Conservation (phyloP, 2,888 invertebrate genomes). For the Drosophila cracens region DNA sequence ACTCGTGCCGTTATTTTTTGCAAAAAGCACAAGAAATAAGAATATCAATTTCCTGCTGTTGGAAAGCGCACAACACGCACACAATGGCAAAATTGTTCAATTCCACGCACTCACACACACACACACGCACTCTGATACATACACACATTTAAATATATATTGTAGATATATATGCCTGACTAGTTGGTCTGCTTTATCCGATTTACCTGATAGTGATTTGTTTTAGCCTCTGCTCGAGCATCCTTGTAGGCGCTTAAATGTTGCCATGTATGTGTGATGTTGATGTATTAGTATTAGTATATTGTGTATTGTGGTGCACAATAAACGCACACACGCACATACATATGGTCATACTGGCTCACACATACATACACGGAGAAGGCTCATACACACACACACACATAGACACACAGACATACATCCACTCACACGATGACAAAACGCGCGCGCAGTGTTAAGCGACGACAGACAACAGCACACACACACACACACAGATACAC, state of each 20-base stretch:
- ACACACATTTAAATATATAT: slow-evolving; percentile 18
- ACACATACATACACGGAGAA: slow-evolving; percentile 24
- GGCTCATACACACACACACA: slow-evolving; percentile 36
- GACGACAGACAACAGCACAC: slow-evolving; percentile 71
- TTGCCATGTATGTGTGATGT: slow-evolving; percentile 40
- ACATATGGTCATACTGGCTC: slow-evolving; percentile 65
- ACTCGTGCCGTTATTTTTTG: slow-evolving; percentile 60
- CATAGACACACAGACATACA: slow-evolving; percentile 15
- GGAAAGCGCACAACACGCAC: slow-evolving; percentile 64
- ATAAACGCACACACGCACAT: slow-evolving; percentile 42
- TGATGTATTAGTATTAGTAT: slow-evolving; percentile 34
- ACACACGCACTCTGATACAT: slow-evolving; percentile 40
- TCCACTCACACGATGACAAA: slow-evolving; percentile 38
- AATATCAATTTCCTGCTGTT: slow-evolving; percentile 78
- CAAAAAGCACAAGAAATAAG: slow-evolving; percentile 77
- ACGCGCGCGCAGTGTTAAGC: slow-evolving; percentile 71
- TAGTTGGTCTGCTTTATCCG: slow-evolving; percentile 24
- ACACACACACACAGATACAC: slow-evolving; percentile 24
- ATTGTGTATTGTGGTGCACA: slow-evolving; percentile 61
- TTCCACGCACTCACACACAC: slow-evolving; percentile 50
- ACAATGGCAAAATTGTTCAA: slow-evolving; percentile 60
- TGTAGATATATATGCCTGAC: slow-evolving; percentile 15
- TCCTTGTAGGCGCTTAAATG: slow-evolving; percentile 45
- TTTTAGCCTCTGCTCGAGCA: slow-evolving; percentile 44
- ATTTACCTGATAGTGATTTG: slow-evolving; percentile 57